Base-by-base conservation (phyloP, 2,113 vertebrate species). In the Macrotus californicus region DNA sequence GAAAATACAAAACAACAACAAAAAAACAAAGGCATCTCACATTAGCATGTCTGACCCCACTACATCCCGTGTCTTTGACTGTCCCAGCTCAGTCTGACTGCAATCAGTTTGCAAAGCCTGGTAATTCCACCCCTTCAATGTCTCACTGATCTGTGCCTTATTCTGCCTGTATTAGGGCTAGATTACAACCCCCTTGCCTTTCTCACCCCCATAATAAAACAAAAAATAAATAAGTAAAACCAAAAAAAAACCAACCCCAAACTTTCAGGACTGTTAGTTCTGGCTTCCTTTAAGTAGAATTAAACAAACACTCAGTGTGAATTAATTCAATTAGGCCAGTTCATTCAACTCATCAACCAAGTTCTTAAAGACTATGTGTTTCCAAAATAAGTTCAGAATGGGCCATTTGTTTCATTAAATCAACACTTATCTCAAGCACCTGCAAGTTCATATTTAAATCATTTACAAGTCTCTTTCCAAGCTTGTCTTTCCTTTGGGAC, bases 281-380 rank as follows among this genome's bases (percentile, higher is more conserved):
- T 73, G 43, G 39, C 52, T 91, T 91, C 59, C 79, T 75, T 52
- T 73, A 91, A 94, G 50, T 3, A 80, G 43, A 79, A 92, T 76
- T 76, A 91, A 94, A 94, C 67, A 81, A 94, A 89, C 1, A 22
- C 19, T 73, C 16, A 72, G 36, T n/a, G 84, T 46, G 48, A 94
- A 96, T 89, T 82, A 92, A 43, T 96, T 93, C 81, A 61, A 93
- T 67, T 80, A 87, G 69, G 72, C 19, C 52, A 61, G 75, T 95
- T 93, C 80, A 87, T 91, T 95, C 79, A 76, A 85, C 26, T 81
- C 89, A 46, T 75, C 92, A 87, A 86, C 31, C 29, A 80, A 80
- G 43, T 67, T 88, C 85, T 93, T 50, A 76, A 92, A 96, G 88
- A 46, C 59, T 52, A 1, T 79, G 34, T 93, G 89, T 93, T 91